Percentiles rank a stretch among this genome's conserved stretches.
phyloP scores from a whole-genome alignment of 2,797 vertebrate genomes.

The Valencia hispanica region DNA sequence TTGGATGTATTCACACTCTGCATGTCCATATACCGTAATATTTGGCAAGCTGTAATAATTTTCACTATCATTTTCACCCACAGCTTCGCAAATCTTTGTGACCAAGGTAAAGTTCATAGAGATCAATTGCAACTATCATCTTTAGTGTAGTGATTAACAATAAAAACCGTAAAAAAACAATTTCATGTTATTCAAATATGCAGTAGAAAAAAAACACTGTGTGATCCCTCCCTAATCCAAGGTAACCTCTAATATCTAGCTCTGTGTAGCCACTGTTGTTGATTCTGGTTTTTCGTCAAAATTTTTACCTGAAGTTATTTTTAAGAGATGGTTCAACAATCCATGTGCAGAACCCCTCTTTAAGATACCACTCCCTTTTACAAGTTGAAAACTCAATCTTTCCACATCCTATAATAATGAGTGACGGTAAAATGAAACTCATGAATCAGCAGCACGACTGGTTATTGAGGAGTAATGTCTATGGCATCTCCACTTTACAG shows the following conservation, averaged over 20 bases:
- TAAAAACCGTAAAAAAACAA: too few relatives aligned
- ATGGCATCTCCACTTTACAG: too few relatives aligned
- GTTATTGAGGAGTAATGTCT: too few relatives aligned
- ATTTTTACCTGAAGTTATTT: not conserved
- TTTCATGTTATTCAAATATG: too few relatives aligned
- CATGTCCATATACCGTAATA: not conserved
- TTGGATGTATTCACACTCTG: not conserved
- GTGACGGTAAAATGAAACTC: not conserved
- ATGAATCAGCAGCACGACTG: not conserved
- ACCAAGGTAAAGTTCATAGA: not conserved
- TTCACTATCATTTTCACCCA: not conserved
- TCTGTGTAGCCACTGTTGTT: too few relatives aligned
- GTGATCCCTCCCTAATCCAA: too few relatives aligned
- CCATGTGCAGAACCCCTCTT: not conserved
- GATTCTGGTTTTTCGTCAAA: too few relatives aligned
- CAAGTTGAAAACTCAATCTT: not conserved
- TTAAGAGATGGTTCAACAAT: not conserved
- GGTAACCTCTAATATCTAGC: too few relatives aligned
- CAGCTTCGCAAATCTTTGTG: not conserved
- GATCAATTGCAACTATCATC: too few relatives aligned
- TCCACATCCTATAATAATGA: not conserved
- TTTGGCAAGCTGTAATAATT: not conserved
- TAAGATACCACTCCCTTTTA: not conserved
- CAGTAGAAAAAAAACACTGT: too few relatives aligned
- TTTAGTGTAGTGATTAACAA: too few relatives aligned